phyloP scores from a whole-genome alignment of 1,140 invertebrate genomes.

The Caenorhabditis briggsae region DNA sequence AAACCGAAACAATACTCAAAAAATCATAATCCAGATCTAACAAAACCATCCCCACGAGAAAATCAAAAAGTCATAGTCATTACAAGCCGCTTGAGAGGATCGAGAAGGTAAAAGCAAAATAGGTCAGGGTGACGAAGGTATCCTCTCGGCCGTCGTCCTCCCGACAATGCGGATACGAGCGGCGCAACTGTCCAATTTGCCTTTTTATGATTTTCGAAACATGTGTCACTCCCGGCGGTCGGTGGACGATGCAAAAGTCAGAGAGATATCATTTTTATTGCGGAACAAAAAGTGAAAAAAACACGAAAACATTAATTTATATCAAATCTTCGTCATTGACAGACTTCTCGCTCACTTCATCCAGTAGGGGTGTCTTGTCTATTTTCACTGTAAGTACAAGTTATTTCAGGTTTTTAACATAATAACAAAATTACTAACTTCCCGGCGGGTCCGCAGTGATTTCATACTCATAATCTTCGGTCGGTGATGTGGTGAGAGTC shows the following conservation, averaged over 20 bases:
- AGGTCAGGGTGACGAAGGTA: slow-evolving; percentile 38
- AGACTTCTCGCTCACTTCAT: slow-evolving; percentile 35
- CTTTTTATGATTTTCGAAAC: slow-evolving; percentile 45
- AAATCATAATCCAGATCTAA: too few species aligned
- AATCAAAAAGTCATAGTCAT: slow-evolving; percentile 34
- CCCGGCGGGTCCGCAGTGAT: slow-evolving; percentile 30
- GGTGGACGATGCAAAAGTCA: background rate
- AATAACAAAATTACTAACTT: background rate
- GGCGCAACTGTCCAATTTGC: slow-evolving; percentile 2
- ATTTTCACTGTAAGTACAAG: slow-evolving; percentile 24
- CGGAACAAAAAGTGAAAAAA: background rate
- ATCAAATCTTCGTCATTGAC: slow-evolving; percentile 38
- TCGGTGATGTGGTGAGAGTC: background rate
- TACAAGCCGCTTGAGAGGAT: slow-evolving; percentile 27
- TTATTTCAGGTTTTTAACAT: background rate
- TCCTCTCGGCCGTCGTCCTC: background rate
- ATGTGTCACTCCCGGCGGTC: background rate
- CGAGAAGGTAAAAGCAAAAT: slow-evolving; percentile 36
- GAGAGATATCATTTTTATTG: slow-evolving; percentile 21
- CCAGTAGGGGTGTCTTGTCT: slow-evolving; percentile 27
- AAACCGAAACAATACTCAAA: too few species aligned
- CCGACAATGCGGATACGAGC: slow-evolving; percentile 30
- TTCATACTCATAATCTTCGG: slow-evolving; percentile 48
- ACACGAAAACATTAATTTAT: background rate
- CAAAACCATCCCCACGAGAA: background rate